Percentiles rank a stretch among this genome's conserved stretches.
Evolutionary conservation across 2,888 invertebrate genomes (phyloP).

Genomic region (Lumbricus terrestris): DNA sequence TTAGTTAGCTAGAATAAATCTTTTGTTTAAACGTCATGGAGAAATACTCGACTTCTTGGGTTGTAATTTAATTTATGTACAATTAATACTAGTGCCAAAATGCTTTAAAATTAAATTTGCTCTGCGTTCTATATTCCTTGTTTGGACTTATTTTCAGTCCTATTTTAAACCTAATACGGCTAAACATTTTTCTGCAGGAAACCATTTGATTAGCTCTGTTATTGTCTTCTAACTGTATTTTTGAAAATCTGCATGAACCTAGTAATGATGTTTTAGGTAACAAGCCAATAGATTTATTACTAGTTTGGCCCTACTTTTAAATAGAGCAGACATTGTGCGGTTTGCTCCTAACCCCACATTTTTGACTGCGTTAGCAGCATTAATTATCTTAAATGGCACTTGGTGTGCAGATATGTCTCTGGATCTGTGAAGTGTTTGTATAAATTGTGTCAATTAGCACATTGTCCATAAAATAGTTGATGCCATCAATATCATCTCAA

Average conservation of each 20-base stretch:
- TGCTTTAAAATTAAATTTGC: no score
- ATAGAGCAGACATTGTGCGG: neutral
- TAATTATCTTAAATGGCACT: no score
- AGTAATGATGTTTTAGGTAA: neutral
- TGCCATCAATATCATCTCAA: no score
- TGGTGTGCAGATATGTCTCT: neutral
- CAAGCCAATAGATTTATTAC: neutral
- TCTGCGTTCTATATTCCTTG: no score
- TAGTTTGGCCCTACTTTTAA: neutral
- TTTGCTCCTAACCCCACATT: neutral
- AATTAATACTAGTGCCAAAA: no score
- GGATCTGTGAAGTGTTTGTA: no score
- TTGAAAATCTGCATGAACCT: neutral
- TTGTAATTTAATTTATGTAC: neutral
- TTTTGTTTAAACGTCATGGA: neutral
- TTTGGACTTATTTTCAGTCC: no score
- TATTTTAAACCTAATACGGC: no score
- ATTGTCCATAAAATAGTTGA: no score
- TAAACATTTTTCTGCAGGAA: no score
- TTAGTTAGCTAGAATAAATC: neutral
- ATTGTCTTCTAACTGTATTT: neutral
- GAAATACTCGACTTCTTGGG: neutral
- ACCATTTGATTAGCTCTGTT: neutral
- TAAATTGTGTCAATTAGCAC: no score
- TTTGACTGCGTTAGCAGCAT: neutral